Evolutionary conservation across 1,140 invertebrate genomes (phyloP), one percentile per base, ranked within the genome.

Genomic region (Druon quercuslanigerum): DNA sequence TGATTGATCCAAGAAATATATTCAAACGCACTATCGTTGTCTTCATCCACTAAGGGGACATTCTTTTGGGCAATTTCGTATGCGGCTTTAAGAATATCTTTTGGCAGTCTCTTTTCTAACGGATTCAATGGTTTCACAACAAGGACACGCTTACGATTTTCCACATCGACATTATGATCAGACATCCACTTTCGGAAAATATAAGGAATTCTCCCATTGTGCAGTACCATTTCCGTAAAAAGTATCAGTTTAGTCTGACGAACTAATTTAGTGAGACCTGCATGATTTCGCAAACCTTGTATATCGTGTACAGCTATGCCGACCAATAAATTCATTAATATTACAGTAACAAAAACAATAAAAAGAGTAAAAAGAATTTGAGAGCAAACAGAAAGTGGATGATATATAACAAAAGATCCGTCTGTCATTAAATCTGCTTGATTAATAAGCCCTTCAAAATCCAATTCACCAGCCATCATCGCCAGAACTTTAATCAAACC

Each of bases 391-490:
- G 93, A 93, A 0, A 91, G 71, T 0, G 90, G 89, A 79, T 91
- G 89, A 74, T 91, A 91, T 54, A 91, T 85, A 11, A 90, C 83
- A 50, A 90, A 90, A 0, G 87, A 86, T 0, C 85, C 87, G 17
- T 90, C 87, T 8, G 74, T 71, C 0, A 82, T 56, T 1, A 88
- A 60, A 25, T 88, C 89, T 9, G 92, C 89, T 72, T 93, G 92
- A 71, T 93, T 93, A 17, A 94, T 92, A 4, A 94, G 84, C 51
- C 93, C 92, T 77, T 94, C 93, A 74, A 94, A 93, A 82, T 95
- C 94, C 9, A 95, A 81, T 80, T 95, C 94, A 0, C 94, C 94
- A 2, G 94, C 94, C 94, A 95, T 95, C 93, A 95, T 94, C 0
- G 94, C 93, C 12, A 95, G 80, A 0, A 94, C 94, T 85, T 94